These are phyloP conservation scores for Prolemur simus DNA, from an alignment of 2,113 vertebrate genomes.

Conservation along the genomic window DNA sequence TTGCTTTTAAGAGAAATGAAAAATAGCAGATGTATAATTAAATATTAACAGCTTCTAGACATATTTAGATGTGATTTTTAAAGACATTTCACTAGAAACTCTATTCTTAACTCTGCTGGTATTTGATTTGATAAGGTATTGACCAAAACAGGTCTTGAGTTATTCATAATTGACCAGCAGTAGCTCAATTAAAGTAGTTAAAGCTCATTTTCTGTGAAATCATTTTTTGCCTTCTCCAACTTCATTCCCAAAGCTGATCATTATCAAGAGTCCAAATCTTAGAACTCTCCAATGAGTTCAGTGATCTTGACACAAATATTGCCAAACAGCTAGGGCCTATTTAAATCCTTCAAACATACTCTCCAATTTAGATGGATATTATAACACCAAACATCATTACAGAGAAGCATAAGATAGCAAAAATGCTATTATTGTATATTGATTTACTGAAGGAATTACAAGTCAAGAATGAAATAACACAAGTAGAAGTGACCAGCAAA, in stretches of 20 bases:
- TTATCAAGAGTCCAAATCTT: neutral
- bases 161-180: neutral
- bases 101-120: neutral
- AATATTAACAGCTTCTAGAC: neutral
- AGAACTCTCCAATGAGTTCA: neutral
- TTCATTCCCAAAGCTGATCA: neutral
- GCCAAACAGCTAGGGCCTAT: neutral
- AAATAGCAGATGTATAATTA: neutral
- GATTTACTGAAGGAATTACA: neutral
- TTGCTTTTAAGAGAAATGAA: neutral
- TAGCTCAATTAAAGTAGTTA: conserved; percentile 5
- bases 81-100: neutral
- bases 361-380: neutral
- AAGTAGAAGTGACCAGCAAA: neutral
- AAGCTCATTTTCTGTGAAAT: conserved; percentile 34
- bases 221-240: neutral
- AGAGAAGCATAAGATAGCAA: neutral
- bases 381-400: neutral
- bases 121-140: conserved; percentile 39
- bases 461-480: neutral
- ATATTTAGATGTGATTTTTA: conserved; percentile 20
- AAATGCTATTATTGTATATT: neutral
- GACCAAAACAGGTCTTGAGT: neutral
- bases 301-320: neutral
- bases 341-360: neutral